Percentiles rank a stretch among this genome's conserved stretches.
Evolutionary conservation across 2,113 vertebrate genomes (phyloP).

Genomic region (Elgaria multicarinata): DNA sequence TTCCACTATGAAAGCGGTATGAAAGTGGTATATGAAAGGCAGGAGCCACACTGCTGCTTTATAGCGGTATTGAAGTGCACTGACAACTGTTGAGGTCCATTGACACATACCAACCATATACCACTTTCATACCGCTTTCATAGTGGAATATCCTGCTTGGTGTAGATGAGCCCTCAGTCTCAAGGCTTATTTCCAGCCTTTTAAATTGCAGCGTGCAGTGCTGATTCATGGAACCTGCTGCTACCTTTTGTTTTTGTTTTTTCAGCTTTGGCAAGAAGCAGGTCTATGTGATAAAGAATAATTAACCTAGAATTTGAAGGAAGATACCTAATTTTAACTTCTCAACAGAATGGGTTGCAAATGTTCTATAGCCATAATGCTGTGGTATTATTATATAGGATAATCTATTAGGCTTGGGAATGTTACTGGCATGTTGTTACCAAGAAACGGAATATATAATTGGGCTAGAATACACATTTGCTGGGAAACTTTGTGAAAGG

Average conservation of each 20-base stretch:
- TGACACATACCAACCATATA: no score
- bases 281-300: constrained; percentile 66
- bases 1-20: no score
- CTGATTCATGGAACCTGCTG: constrained; percentile 60
- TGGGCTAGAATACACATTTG: constrained; percentile 77
- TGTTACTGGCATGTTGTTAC: constrained; percentile 77
- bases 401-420: constrained; percentile 73
- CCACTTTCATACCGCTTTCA: no score
- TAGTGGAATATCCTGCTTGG: no score
- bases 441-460: constrained; percentile 78
- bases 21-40: no score
- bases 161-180: no score
- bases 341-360: constrained; percentile 73
- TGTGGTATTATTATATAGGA: constrained; percentile 70
- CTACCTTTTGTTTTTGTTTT: constrained; percentile 52
- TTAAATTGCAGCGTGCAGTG: constrained; percentile 49
- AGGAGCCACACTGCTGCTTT: no score
- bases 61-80: no score
- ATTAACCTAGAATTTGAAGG: constrained; percentile 61
- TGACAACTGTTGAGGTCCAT: no score
- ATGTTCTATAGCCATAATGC: constrained; percentile 73
- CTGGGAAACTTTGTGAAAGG: constrained; percentile 87
- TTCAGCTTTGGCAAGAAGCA: constrained; percentile 44
- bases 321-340: constrained; percentile 68
- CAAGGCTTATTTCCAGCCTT: constrained; percentile 63